Evolutionary conservation across 2,888 invertebrate species (phyloP), one percentile per base, ranked within the genome.

Genomic region (Tipula unca): DNA sequence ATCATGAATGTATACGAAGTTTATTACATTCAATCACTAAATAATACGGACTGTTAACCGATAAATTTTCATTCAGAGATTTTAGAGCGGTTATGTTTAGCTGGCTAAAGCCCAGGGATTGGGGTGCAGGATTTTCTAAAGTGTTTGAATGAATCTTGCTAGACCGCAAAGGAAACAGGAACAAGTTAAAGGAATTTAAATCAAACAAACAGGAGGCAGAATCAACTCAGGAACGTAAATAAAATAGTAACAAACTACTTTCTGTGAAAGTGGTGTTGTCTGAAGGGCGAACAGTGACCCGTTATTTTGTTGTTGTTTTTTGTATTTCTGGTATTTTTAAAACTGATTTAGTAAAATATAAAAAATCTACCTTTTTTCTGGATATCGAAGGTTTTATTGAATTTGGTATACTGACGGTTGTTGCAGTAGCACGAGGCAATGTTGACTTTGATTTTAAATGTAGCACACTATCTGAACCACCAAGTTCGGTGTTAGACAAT

Each of bases 391-490:
- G 29, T 29, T 48, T 48, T n/a, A 14, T 17, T 29, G 17, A 29
- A 54, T 85, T 85, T 14, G 85, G 85, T 48, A 54, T 85, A 48
- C 29, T 48, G 29, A 54, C 54, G 29, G 85, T 20, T 29, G 85
- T 32, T 85, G 54, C 29, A 25, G 85, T 42, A 14, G 85, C 42
- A 29, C 48, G 85, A 36, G 85, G 48, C 29, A 85, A 48, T 54
- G 85, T 54, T 54, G 85, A 54, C 17, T 85, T 85, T n/a, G 29
- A 29, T 48, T 48, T 48, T 85, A 85, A 17, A 85, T 85, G 85
- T 85, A 85, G 36, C 32, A 85, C 48, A 85, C 85, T 85, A 85
- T 85, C 85, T 8, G 85, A 85, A 85, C 29, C 29, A 32, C 85
- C 85, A 25, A 85, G 29, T 54, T 85, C 48, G 6, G 85, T 85